These are phyloP conservation scores for Synergus itoensis DNA, from an alignment of 2,888 invertebrate genomes.

Conservation along the genomic window DNA sequence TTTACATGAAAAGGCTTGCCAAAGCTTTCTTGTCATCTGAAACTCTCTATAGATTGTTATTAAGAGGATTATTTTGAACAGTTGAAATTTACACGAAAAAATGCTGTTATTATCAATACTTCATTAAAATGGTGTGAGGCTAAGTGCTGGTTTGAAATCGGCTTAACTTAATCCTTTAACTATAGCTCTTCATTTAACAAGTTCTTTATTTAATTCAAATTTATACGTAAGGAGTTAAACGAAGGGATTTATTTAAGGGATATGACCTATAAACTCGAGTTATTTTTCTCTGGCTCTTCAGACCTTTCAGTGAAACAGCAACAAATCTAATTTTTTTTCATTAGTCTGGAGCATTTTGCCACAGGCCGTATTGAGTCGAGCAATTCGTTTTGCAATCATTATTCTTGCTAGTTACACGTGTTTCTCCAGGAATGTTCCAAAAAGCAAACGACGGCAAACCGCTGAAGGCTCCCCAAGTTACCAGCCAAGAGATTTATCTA, in stretches of 20 bases:
- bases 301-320: background rate
- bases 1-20: background rate
- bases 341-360: background rate
- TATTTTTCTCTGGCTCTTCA: background rate
- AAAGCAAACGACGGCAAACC: constrained; percentile 20
- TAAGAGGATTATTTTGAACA: background rate
- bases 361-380: background rate
- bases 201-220: background rate
- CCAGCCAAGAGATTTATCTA: constrained; percentile 32
- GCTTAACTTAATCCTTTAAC: background rate
- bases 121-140: background rate
- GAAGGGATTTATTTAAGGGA: background rate
- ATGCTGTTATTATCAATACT: background rate
- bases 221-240: too few relatives aligned
- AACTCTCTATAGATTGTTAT: background rate
- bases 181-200: background rate
- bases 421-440: constrained; percentile 1
- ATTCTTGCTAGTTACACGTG: constrained; percentile 25
- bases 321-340: background rate
- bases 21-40: background rate
- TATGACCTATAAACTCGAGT: constrained; percentile 1
- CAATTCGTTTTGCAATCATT: constrained; percentile 27
- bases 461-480: constrained; percentile 2
- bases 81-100: background rate
- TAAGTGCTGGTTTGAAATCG: background rate